These are phyloP conservation scores for Cerceris rybyensis DNA, from an alignment of 2,888 invertebrate species.

Conservation along the genomic window DNA sequence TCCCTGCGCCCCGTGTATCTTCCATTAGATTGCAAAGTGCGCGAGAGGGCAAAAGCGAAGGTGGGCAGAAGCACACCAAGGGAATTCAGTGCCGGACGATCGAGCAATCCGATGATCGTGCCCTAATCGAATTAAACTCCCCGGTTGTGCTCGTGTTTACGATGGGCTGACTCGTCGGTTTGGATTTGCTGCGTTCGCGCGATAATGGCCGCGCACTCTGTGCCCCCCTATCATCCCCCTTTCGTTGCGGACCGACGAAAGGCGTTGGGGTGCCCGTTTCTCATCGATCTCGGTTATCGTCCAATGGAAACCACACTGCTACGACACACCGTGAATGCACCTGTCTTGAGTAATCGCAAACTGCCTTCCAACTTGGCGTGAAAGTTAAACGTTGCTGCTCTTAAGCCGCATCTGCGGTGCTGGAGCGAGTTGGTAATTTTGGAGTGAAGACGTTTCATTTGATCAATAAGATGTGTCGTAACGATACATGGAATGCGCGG, in stretches of 20 bases:
- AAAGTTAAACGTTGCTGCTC: too few relatives aligned
- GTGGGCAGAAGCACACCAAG: constrained; percentile 26
- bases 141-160: constrained; percentile 61
- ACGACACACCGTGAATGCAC: constrained; percentile 3
- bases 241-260: constrained; percentile 24
- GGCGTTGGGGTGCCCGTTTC: constrained; percentile 36
- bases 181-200: constrained; percentile 61
- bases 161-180: constrained; percentile 68
- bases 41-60: constrained; percentile 27
- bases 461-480: too few relatives aligned
- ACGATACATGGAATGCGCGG: too few relatives aligned
- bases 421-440: too few relatives aligned
- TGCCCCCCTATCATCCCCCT: constrained; percentile 16
- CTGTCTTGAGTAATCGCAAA: constrained; percentile 8
- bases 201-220: constrained; percentile 55
- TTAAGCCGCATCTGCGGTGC: too few relatives aligned
- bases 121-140: constrained; percentile 69
- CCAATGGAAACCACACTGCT: constrained; percentile 16
- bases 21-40: constrained; percentile 22
- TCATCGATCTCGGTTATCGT: constrained; percentile 51
- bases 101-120: constrained; percentile 67
- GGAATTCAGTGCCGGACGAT: constrained; percentile 62
- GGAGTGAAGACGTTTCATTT: too few relatives aligned
- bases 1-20: constrained; percentile 6
- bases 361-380: background rate